These are phyloP conservation scores for Halictus ligatus DNA, from an alignment of 2,888 invertebrate species.

Conservation along the genomic window DNA sequence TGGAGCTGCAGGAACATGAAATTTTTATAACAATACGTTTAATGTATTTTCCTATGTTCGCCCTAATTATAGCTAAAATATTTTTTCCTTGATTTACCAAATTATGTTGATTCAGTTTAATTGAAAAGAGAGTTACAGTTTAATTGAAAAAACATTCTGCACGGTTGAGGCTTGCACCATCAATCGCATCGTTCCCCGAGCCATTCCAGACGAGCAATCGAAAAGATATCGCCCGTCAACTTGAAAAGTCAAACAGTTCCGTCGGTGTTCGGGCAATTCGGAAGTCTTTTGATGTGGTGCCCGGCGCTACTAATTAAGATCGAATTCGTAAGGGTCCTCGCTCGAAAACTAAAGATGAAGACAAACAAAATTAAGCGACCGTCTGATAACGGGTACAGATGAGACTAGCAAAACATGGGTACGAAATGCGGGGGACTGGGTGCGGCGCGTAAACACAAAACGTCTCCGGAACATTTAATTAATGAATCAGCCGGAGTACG, in stretches of 20 bases:
- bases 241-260: constrained; percentile 44
- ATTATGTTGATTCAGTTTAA: background rate
- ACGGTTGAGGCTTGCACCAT: background rate
- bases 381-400: constrained; percentile 46
- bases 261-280: constrained; percentile 1
- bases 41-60: too few relatives aligned
- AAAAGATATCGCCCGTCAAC: constrained; percentile 16
- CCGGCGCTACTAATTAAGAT: constrained; percentile 64
- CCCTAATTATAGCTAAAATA: too few relatives aligned
- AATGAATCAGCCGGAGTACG: constrained; percentile 65
- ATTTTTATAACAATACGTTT: too few relatives aligned
- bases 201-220: background rate
- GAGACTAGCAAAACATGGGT: constrained; percentile 50
- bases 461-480: constrained; percentile 68
- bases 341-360: constrained; percentile 53
- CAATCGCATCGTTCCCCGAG: background rate
- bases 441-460: constrained; percentile 68
- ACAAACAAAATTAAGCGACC: constrained; percentile 65
- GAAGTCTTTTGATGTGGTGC: constrained; percentile 46
- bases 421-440: constrained; percentile 31
- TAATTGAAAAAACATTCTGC: background rate
- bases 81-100: too few relatives aligned
- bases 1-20: too few relatives aligned
- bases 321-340: constrained; percentile 47
- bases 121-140: background rate